Base-by-base conservation (phyloP, 2,888 invertebrate species). In the Eristalinus sepulchralis region DNA sequence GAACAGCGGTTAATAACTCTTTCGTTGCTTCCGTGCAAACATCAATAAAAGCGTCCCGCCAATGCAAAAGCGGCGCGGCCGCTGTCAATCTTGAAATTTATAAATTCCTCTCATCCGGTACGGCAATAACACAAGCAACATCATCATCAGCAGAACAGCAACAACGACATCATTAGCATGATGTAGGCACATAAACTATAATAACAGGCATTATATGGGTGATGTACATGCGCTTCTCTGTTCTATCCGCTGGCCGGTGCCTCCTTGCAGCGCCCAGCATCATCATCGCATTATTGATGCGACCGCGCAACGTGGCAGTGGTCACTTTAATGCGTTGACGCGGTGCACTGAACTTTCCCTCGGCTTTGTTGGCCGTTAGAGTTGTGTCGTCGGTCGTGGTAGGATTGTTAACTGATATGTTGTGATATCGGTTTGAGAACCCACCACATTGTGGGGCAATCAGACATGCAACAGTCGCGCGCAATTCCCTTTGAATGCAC, bases 71-170 rank as follows among this genome's bases (percentile, higher is more conserved):
- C 85, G 72, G 72, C 47, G 62, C 64, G 77, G 85, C 68, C 63
- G 64, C 77, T 85, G 85, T 82, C 85, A 85, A 85, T 82, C 82
- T 77, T 77, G 60, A 85, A 81, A 85, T 82, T 81, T 82, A 85
- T 85, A 85, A 85, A 85, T 85, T 82, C 82, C 72, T 85, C 82
- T 82, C 85, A 85, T 85, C 85, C 85, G 85, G 85, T 85, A 77
- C 77, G 62, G 55, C 79, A 68, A 22, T 64, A 64, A 36, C 36
- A 62, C 72, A 79, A 70, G 63, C 63, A 27, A 78, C 63, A 83
- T 71, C 68, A 83, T 68, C 80, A 81, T 57, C 64, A 73, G 17
- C 22, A 34, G 66, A 66, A 67, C 66, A 55, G 73, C 78, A 17
- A 75, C 47, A 47, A 47, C 77, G 72, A 68, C 85, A 85, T 85